Base-by-base conservation (phyloP, 2,797 vertebrate species). In the Chloroceryle inda region DNA sequence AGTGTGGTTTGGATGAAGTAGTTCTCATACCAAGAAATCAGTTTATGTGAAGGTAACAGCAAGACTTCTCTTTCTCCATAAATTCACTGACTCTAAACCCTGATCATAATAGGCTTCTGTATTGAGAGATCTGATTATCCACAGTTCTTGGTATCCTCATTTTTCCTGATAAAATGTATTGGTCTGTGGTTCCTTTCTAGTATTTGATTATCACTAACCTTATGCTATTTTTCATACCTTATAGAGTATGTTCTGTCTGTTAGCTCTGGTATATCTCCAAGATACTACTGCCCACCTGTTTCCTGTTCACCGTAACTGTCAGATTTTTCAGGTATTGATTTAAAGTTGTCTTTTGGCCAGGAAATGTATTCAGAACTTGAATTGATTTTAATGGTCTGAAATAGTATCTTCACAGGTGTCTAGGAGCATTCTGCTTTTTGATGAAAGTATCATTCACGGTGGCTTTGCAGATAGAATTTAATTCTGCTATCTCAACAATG, bases 321-420 rank as follows among this genome's bases (percentile, higher is more conserved):
- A 69, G 37, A 87, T 79, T 89, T 89, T 73, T 59, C 75, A 83
- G 35, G 71, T 35, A 29, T 55, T 91, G 85, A 58, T 50, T 53
- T 89, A 62, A 85, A 58, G 35, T 38, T 69, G 8, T 63, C 11
- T 83, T 85, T 85, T 78, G 31, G 66, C 55, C 31, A 66, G 80
- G 55, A 93, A 88, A 63, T 6, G 0, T 45, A 61, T 21, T 73
- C 38, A 87, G 55, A 85, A 40, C 24, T 68, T 77, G 38, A 88
- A 49, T 18, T 64, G 49, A 68, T 72, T 68, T 77, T 68, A 81
- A 16, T 53, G 64, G 29, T 75, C 37, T 69, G 58, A 78, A 95
- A 42, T 40, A 37, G 16, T 31, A 20, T 45, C 31, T 91, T 85
- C 38, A 47, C 9, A 37, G 38, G 11, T 66, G n/a, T 49, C 95